These are phyloP conservation scores for Cenopis cana DNA, from an alignment of 2,888 invertebrate species.

Conservation along the genomic window DNA sequence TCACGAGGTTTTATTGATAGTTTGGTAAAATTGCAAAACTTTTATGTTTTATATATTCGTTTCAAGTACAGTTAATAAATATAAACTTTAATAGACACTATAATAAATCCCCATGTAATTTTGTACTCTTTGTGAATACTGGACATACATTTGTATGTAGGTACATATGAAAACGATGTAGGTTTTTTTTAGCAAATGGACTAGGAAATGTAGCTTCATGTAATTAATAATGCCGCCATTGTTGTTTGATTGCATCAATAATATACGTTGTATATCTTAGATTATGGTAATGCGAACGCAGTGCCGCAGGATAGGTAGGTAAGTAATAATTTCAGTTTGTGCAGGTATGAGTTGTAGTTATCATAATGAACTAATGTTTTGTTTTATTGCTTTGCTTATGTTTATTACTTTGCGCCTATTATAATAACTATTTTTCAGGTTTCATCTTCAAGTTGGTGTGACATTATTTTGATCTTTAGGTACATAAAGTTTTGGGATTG, in stretches of 20 bases:
- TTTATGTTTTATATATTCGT: conserved; percentile 3
- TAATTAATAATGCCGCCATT: conserved; percentile 37
- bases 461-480: neutral
- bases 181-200: conserved; percentile 10
- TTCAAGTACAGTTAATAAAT: neutral
- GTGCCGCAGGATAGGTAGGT: conserved; percentile 42
- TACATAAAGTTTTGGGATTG: neutral
- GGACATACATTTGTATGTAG: neutral
- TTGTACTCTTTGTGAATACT: neutral
- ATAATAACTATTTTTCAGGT: neutral
- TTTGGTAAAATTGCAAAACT: conserved; percentile 22
- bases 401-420: conserved; percentile 12
- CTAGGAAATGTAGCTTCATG: conserved; percentile 30
- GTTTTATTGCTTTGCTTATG: conserved; percentile 21
- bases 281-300: conserved; percentile 42
- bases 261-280: conserved; percentile 34
- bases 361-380: conserved; percentile 25
- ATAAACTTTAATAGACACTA: conserved; percentile 6
- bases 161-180: neutral
- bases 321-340: conserved; percentile 41
- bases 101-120: neutral
- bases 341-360: conserved; percentile 34
- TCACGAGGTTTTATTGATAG: conserved; percentile 29
- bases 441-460: neutral
- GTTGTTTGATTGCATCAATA: conserved; percentile 34